Base-by-base conservation (phyloP, 2,797 vertebrate genomes). In the Dipus sagitta region DNA sequence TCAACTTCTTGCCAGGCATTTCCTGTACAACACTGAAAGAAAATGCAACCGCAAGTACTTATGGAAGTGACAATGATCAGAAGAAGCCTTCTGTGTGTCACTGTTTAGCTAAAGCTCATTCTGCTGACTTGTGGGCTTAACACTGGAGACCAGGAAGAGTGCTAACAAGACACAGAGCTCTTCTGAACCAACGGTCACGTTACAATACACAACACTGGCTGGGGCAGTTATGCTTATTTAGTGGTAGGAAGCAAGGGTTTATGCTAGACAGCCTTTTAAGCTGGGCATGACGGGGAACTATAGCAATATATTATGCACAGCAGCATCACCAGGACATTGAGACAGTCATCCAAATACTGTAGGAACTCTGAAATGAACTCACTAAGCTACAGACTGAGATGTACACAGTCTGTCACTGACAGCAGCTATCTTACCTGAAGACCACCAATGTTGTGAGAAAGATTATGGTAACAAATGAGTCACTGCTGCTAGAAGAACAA, bases 301-400 rank as follows among this genome's bases (percentile, higher is more conserved):
- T 72, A 38, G 74, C 90, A 84, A 91, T 90, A 93, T 90, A 92
- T 95, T 65, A 91, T 58, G 81, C 54, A 30, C 42, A 82, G 54
- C 34, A 79, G 88, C 85, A 78, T 90, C 75, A 84, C 64, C 75
- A 90, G 47, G 83, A 85, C 67, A 64, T 94, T 52, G 88, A 88
- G 94, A 74, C 21, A 80, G 62, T 54, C 68, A 72, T 38, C 80
- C 78, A 94, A 54, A 72, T 20, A 65, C 75, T 87, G 68, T 80
- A 15, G 30, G 54, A 79, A 77, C 42, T 79, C 60, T 83, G 54
- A 65, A 87, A 88, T 94, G 81, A 94, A 94, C 26, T 94, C 54
- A 38, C 74, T 47, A 20, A 72, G 34, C 54, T 85, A 84, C 34
- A 42, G 17, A 90, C n/a, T 34, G 92, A 92, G 83, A 86, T 67